Conservation (phyloP, 1,140 invertebrate genomes). For the Sinella curviseta region DNA sequence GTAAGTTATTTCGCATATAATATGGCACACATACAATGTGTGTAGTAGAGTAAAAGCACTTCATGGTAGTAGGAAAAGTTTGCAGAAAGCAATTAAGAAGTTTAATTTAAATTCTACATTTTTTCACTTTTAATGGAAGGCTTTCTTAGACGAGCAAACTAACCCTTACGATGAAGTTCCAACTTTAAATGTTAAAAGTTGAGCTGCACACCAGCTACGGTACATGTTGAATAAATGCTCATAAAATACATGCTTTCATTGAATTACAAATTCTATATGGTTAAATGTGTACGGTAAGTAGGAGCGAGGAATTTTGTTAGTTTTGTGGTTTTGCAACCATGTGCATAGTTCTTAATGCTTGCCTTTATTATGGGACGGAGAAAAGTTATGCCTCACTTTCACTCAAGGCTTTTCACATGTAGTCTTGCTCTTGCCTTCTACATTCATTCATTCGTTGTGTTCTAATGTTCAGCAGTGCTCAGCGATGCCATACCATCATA, state of each 20-base stretch:
- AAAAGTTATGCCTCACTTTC: neutral
- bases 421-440: no score
- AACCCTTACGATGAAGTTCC: no score
- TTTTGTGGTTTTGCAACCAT: neutral
- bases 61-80: neutral
- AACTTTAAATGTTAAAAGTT: neutral
- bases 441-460: neutral
- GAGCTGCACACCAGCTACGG: no score
- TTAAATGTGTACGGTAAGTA: no score
- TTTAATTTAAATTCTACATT: constrained; percentile 6
- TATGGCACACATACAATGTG: no score
- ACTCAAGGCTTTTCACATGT: no score
- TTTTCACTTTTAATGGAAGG: constrained; percentile 14
- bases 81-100: constrained; percentile 22
- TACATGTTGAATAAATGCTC: no score
- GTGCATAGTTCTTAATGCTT: neutral
- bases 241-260: neutral
- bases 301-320: no score
- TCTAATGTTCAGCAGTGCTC: neutral
- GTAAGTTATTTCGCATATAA: no score
- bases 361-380: neutral
- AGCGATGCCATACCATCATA: neutral
- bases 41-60: no score
- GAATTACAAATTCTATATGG: no score
- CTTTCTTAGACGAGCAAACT: no score